These are phyloP conservation scores for Machaerirhynchus nigripectus DNA, from an alignment of 2,113 vertebrate genomes.

Conservation along the genomic window DNA sequence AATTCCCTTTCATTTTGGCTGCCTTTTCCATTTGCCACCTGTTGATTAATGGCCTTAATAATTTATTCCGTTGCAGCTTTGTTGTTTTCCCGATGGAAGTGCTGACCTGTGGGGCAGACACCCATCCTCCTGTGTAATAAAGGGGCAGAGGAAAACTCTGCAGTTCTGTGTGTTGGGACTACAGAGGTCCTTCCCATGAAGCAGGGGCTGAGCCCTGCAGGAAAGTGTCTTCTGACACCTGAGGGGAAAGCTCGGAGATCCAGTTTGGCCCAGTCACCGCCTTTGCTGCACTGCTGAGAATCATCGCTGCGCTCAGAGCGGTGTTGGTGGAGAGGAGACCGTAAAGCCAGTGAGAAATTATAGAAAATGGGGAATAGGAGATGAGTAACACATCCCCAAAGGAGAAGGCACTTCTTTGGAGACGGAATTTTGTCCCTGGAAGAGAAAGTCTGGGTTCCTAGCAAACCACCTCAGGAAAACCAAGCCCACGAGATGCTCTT, in stretches of 20 bases:
- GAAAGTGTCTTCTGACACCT: background rate
- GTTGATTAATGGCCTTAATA: background rate
- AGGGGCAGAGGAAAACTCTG: background rate
- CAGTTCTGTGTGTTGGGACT: rapidly evolving
- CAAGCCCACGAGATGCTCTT: background rate
- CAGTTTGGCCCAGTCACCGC: background rate
- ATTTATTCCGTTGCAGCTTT: background rate
- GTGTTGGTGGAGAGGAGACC: background rate
- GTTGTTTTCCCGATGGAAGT: background rate
- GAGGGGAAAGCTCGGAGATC: background rate
- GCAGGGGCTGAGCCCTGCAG: background rate
- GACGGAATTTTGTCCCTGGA: background rate
- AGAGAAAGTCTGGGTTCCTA: background rate
- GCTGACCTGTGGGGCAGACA: background rate
- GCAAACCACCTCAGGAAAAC: background rate
- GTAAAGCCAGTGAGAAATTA: rapidly evolving
- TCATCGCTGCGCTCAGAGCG: background rate
- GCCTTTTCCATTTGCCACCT: background rate
- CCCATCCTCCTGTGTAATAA: background rate
- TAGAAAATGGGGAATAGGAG: background rate
- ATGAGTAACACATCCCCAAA: background rate
- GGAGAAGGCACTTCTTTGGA: background rate
- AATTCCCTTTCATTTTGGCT: background rate
- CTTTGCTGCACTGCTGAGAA: background rate
- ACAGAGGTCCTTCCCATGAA: background rate